Conservation (phyloP, 2,113 vertebrate genomes). For the Phylloscopus trochiloides region DNA sequence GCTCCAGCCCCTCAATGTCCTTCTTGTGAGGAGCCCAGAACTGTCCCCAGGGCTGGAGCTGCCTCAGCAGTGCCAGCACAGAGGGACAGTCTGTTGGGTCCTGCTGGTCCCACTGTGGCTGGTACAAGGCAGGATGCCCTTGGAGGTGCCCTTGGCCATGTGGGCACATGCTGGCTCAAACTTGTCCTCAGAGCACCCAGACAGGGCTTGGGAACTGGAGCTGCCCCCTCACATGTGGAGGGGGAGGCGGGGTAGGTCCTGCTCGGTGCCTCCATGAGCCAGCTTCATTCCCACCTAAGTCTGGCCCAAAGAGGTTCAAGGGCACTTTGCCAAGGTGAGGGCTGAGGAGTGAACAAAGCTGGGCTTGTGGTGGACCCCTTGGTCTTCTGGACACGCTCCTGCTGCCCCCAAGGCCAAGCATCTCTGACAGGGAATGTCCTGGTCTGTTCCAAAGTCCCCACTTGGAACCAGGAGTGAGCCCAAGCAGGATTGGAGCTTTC, state of each 20-base stretch:
- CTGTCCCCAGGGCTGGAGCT: accelerated
- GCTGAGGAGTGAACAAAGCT: neutral
- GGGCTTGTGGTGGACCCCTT: neutral
- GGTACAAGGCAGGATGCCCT: neutral
- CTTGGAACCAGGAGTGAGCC: accelerated
- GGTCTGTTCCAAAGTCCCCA: neutral
- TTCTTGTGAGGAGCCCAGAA: neutral
- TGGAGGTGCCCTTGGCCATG: neutral
- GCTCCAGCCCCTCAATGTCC: accelerated
- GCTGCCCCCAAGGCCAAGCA: neutral
- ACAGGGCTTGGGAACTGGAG: neutral
- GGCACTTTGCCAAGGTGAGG: neutral
- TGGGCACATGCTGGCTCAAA: accelerated
- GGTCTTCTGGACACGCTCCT: accelerated
- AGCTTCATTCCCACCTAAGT: neutral
- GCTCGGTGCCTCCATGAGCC: accelerated
- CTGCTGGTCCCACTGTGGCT: neutral
- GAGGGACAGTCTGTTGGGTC: neutral
- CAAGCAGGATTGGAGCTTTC: neutral
- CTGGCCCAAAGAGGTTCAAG: neutral
- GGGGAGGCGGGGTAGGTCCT: neutral
- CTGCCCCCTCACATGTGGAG: accelerated
- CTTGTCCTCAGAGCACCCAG: neutral
- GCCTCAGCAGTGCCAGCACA: neutral
- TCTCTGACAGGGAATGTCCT: neutral